Evolutionary conservation across 2,113 vertebrate species (phyloP), one percentile per base, ranked within the genome.

Genomic region (Platichthys stellatus): DNA sequence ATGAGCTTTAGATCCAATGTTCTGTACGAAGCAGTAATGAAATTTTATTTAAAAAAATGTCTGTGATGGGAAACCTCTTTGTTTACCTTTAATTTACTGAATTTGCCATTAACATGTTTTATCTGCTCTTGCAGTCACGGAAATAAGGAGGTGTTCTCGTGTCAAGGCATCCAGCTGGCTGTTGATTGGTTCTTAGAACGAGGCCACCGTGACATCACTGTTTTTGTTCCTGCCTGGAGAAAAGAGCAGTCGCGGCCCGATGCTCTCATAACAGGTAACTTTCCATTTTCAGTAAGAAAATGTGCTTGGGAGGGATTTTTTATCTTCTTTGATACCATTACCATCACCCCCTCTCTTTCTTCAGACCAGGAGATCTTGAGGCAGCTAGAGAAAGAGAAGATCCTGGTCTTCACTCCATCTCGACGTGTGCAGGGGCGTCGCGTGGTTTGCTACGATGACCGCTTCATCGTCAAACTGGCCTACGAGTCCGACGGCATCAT

Each of bases 81-180:
- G 28, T 81, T 47, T 47, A 47, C 45, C 45, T 47, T 47, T 47
- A 47, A 17, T 10, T 43, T 43, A 43, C 40, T 43, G 40, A 18
- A 17, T 8, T 54, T 60, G 18, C 28, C 9, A 71, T 74, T 51
- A 14, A 71, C n/a, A 5, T 24, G 17, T 71, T 20, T 58, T 64
- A 18, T 26, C 40, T 80, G 3, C 26, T 70, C n/a, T 68, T 95
- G 83, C 93, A 99, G 98, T 94, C 98, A 99, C 1, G 98, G 98
- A 86, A 99, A 99, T 92, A 99, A 99, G 93, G 97, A 99, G 93
- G 96, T 97, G 3, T 99, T 99, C 93, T 99, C 98, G 80, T 99
- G 98, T 90, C 96, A 97, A 90, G 98, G 98, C 87, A 99, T 99
- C 89, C 97, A 97, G 89, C 83, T 99, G 88, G 97, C 98, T 7